phyloP scores from a whole-genome alignment of 2,797 vertebrate genomes.

The Taeniopygia guttata region DNA sequence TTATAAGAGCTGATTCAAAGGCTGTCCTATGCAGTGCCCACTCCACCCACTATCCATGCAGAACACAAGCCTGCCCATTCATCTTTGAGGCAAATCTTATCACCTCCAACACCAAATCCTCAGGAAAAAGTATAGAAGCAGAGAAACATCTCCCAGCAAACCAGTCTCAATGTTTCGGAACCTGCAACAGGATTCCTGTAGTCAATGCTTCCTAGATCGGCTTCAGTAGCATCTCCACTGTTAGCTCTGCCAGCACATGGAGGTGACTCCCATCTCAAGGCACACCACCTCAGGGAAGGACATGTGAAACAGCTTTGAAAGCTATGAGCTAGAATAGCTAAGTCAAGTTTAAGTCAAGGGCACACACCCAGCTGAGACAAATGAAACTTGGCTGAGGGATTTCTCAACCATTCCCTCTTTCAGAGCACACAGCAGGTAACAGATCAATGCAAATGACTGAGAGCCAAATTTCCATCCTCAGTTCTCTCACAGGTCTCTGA shows the following conservation, averaged over 20 bases:
- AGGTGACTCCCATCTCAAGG: neutral
- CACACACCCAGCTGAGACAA: neutral
- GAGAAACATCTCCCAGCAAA: neutral
- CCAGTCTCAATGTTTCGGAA: neutral
- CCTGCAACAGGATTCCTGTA: neutral
- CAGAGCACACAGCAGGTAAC: neutral
- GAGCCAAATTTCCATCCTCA: neutral
- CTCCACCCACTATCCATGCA: neutral
- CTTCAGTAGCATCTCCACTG: neutral
- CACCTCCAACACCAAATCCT: neutral
- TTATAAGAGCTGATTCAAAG: neutral
- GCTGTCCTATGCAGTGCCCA: neutral
- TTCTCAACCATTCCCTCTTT: neutral
- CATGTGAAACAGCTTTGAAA: neutral
- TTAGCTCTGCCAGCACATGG: neutral
- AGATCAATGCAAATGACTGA: neutral
- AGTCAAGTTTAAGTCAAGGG: neutral
- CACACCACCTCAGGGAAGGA: neutral
- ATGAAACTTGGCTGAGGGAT: neutral
- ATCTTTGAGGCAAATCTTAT: neutral
- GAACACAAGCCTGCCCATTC: neutral
- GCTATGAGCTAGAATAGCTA: neutral
- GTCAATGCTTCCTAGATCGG: neutral
- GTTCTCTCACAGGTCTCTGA: neutral
- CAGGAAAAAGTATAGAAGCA: neutral